These are phyloP conservation scores for Luidia sarsii DNA, from an alignment of 53 echinoderm and acorn worm genomes.

Conservation along the genomic window DNA sequence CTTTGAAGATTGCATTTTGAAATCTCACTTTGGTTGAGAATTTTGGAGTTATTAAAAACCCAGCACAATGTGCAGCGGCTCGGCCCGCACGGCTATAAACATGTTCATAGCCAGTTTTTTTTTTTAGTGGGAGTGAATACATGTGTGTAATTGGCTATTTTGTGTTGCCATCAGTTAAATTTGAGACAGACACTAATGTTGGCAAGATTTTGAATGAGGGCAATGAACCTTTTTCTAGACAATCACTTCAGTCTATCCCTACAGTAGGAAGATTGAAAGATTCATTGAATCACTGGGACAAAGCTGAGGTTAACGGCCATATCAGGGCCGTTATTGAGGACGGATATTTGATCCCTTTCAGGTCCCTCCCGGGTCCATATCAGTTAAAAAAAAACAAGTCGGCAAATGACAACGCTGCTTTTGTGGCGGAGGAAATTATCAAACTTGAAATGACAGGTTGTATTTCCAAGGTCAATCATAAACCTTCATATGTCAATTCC, in stretches of 20 bases:
- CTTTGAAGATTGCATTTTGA: conserved; percentile 39
- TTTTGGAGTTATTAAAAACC: too few relatives aligned
- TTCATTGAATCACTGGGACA: neutral
- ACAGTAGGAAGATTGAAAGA: conserved; percentile 11
- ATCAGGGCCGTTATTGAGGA: neutral
- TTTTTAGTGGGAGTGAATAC: too few relatives aligned
- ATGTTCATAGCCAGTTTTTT: too few relatives aligned
- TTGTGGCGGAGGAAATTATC: neutral
- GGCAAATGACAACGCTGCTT: neutral
- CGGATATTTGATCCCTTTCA: conserved; percentile 46
- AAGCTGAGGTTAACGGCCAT: neutral
- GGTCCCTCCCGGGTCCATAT: neutral
- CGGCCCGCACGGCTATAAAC: too few relatives aligned
- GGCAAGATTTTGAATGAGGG: too few relatives aligned
- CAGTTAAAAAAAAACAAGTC: conserved; percentile 32
- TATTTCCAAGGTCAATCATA: neutral
- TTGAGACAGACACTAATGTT: too few relatives aligned
- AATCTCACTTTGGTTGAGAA: too few relatives aligned
- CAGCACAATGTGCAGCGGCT: too few relatives aligned
- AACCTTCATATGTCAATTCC: conserved; percentile 11
- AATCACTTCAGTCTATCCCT: neutral
- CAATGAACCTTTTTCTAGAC: too few relatives aligned
- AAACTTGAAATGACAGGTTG: neutral
- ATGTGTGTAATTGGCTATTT: too few relatives aligned
- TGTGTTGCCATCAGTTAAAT: too few relatives aligned